Evolutionary conservation across 2,888 invertebrate species (phyloP), one percentile per base, ranked within the genome.

Genomic region (Blastobasis lacticolella): DNA sequence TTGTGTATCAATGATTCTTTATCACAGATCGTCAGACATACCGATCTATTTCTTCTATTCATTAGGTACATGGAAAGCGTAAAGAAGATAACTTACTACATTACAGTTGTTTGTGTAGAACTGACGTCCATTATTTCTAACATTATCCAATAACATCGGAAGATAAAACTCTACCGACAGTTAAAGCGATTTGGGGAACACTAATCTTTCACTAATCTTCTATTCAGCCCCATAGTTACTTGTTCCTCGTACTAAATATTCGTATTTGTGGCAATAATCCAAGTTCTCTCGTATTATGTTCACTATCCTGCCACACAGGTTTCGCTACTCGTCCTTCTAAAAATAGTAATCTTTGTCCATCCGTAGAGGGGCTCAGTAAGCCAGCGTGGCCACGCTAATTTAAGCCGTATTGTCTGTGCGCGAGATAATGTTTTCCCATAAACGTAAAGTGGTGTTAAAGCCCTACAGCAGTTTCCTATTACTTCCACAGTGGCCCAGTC

Each of bases 281-380:
- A 73, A 76, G 73, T 73, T 71, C 66, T 69, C 71, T 77, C 64
- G 57, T 64, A 76, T 82, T 78, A 78, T 73, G 64, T 66, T 56
- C 61, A 71, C 69, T 73, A 82, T 75, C 82, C 79, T 73, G 80
- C 73, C 67, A 64, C 73, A 77, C 84, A 79, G 77, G 84, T 84
- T 82, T 82, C 73, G 71, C 80, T 79, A 75, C 78, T 75, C 67
- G 74, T 75, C 71, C 69, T 71, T 75, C 83, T 85, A 83, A 81
- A 81, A 83, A 84, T 85, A 85, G 80, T 76, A 56, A 57, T 61
- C 56, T 56, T 52, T 56, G 45, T 36, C 56, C 51, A 59, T 51
- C 53, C 49, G 48, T 55, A 52, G 60, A 76, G 66, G 56, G 58
- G 51, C 69, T 52, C 58, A 66, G 54, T 55, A 53, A 47, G 50